Evolutionary conservation across 2,113 vertebrate genomes (phyloP), one percentile per base, ranked within the genome.

Genomic region (Candoia aspera): DNA sequence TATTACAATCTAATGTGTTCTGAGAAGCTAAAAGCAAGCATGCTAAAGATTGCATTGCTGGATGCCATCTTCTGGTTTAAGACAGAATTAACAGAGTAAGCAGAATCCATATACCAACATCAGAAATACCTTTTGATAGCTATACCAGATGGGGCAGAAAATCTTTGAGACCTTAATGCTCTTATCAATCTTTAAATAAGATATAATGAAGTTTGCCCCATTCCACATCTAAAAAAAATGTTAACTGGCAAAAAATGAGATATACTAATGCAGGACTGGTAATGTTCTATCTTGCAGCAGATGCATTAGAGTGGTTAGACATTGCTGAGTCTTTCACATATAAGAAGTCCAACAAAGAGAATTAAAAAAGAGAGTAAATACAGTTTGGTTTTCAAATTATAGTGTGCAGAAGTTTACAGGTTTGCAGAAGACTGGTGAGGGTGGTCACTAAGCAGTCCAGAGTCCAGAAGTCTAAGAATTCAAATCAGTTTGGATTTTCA

Each of bases 61-160:
- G 87, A 73, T 89, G 93, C 93, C 90, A 90, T 84, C 93, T 91
- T 89, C 87, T 93, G 93, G 87, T 83, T 19, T 55, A 42, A 86
- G 46, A 79, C 37, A 55, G 88, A 83, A 93, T 55, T 46, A 85
- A 21, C 90, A 62, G 19, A 26, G 6, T 26, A 83, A 86, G 79
- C 21, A 62, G 23, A 84, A 55, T 12, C 5, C 68, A n/a, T 23
- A 57, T 24, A 42, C 6, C 84, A 54, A 53, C 13, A 8, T 46
- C 17, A 60, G 57, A 17, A 83, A n/a, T 49, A 21, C 37, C 33
- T 60, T 9, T 13, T 79, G 33, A 79, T 79, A 37, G 8, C 33
- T 79, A 21, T 42, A 79, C 33, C 19, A 42, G 21, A 21, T 21
- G 60, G 90, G 84, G 1, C 9, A 85, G 15, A 58, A 37, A 19